Conservation (phyloP, 2,113 vertebrate genomes). For the Alces alces region DNA sequence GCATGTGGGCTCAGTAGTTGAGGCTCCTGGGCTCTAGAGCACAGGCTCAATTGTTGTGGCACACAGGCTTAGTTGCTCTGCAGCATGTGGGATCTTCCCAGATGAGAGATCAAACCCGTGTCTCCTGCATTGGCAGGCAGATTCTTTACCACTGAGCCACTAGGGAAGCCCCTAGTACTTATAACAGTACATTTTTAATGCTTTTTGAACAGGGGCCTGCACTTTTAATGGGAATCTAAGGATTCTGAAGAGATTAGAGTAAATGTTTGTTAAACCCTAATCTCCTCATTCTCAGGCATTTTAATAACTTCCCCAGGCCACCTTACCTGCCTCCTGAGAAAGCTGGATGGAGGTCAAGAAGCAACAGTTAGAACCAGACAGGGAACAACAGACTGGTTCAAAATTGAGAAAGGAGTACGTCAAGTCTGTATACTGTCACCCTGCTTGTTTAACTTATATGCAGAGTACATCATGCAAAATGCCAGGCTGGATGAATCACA, state of each 20-base stretch:
- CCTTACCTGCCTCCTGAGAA: background rate
- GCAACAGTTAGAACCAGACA: background rate
- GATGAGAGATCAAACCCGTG: background rate
- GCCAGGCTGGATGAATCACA: background rate
- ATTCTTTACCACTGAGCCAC: background rate
- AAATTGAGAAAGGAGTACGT: background rate
- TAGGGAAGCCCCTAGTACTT: background rate
- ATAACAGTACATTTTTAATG: background rate
- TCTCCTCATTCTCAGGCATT: background rate
- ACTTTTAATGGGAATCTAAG: background rate
- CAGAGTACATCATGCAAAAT: background rate
- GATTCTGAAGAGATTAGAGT: background rate
- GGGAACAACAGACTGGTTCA: background rate
- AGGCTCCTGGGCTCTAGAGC: background rate
- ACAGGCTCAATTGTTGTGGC: background rate
- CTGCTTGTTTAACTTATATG: background rate
- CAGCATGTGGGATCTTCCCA: background rate
- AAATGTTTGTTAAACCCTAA: background rate
- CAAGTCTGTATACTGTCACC: background rate
- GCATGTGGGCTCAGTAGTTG: background rate
- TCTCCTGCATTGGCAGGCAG: background rate
- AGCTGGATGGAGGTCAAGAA: background rate
- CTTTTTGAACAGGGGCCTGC: background rate
- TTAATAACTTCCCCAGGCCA: background rate
- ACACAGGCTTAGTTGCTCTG: background rate